These are phyloP conservation scores for Chrysotoxum bicinctum DNA, from an alignment of 2,888 invertebrate genomes.

Conservation along the genomic window DNA sequence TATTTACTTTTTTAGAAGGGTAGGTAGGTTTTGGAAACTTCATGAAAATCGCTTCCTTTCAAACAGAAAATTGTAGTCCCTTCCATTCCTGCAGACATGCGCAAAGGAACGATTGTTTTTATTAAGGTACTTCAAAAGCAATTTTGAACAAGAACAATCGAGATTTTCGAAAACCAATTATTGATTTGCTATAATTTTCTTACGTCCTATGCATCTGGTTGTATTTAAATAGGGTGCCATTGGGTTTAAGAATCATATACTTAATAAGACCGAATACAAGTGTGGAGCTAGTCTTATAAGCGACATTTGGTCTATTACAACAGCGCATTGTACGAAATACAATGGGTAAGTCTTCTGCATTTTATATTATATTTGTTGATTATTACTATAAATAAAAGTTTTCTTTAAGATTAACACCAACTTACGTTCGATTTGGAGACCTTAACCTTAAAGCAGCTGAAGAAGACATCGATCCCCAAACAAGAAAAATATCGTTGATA, in stretches of 20 bases:
- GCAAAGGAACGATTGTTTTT: too few species aligned
- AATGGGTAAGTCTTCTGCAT: conserved; percentile 74
- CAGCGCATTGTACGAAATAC: conserved; percentile 79
- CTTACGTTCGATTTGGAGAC: conserved; percentile 78
- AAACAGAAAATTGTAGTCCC: too few species aligned
- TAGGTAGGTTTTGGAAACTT: too few species aligned
- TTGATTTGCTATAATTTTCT: too few species aligned
- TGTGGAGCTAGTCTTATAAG: conserved; percentile 81
- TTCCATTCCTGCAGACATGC: too few species aligned
- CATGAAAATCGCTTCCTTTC: too few species aligned
- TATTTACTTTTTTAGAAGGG: too few species aligned
- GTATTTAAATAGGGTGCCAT: conserved; percentile 75
- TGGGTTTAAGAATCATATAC: conserved; percentile 74
- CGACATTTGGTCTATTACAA: conserved; percentile 78
- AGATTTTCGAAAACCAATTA: neutral
- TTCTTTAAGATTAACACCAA: conserved; percentile 74
- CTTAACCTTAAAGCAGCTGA: conserved; percentile 77
- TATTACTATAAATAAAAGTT: neutral
- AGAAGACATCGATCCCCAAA: conserved; percentile 75
- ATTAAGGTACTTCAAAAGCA: too few species aligned
- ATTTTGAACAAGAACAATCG: too few species aligned
- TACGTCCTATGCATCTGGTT: neutral
- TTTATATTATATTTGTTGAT: neutral
- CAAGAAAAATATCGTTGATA: conserved; percentile 74
- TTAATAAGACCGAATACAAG: conserved; percentile 77